Evolutionary conservation across 2,113 vertebrate species (phyloP).

Genomic region (Willisornis vidua): DNA sequence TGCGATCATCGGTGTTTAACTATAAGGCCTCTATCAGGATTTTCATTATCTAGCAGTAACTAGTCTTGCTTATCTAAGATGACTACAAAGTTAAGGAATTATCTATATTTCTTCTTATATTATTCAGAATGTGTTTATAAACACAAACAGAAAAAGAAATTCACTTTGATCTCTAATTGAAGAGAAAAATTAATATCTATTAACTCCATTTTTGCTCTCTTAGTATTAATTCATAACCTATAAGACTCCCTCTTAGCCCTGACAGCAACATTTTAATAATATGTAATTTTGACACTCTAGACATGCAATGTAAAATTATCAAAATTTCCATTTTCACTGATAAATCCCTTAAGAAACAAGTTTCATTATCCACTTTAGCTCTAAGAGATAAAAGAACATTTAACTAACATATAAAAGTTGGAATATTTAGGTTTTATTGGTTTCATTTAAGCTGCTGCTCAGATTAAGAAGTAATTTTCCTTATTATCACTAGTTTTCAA

Average conservation of each 20-base stretch:
- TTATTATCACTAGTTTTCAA: slow-evolving; percentile 26
- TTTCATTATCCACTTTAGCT: slow-evolving; percentile 36
- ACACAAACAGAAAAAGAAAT: neutral
- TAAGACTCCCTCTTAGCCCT: neutral
- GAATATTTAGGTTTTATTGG: slow-evolving; percentile 1
- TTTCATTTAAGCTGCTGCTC: slow-evolving; percentile 37
- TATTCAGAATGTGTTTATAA: neutral
- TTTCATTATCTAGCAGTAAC: neutral
- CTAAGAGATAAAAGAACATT: slow-evolving; percentile 30
- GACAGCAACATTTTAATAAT: slow-evolving; percentile 13
- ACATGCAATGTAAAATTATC: neutral
- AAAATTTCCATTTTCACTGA: neutral
- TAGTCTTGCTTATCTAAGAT: neutral
- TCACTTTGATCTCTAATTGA: slow-evolving; percentile 28
- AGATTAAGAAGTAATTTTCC: slow-evolving; percentile 24
- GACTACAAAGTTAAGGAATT: neutral
- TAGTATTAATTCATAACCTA: neutral
- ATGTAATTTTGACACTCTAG: neutral
- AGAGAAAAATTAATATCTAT: neutral
- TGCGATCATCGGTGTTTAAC: neutral
- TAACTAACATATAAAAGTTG: slow-evolving; percentile 12
- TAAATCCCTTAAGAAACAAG: slow-evolving; percentile 37
- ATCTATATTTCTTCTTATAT: neutral
- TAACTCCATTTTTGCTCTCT: neutral
- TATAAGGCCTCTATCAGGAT: neutral